A percentile compares a stretch with the other conserved stretches of the same genome.
These are phyloP conservation scores for Cryptomyrus ogoouensis DNA, from an alignment of 2,113 vertebrate species.

Conservation along the genomic window DNA sequence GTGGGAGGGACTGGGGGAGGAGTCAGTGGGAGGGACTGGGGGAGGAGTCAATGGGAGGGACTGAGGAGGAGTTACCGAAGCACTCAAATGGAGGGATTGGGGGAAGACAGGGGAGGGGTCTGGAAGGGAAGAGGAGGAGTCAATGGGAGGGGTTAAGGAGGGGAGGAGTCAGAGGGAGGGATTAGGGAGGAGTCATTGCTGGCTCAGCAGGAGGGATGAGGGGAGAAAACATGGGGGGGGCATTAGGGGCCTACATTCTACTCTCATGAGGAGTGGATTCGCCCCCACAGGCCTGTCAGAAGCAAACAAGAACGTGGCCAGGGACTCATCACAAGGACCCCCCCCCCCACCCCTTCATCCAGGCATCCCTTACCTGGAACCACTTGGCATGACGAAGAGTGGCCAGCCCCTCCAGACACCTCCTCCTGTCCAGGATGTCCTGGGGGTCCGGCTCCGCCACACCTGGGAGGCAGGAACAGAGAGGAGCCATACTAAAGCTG, in stretches of 20 bases:
- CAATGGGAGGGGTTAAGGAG: too few species aligned
- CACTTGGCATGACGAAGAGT: slow-evolving; percentile 74
- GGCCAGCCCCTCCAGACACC: slow-evolving; percentile 68
- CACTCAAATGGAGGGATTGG: too few species aligned
- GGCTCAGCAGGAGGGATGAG: not conserved
- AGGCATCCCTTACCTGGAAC: slow-evolving; percentile 68
- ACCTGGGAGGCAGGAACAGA: slow-evolving; percentile 12
- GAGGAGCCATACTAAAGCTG: not conserved
- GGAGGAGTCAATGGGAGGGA: not conserved
- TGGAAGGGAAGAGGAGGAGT: too few species aligned
- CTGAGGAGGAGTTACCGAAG: not conserved
- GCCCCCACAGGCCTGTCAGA: not conserved
- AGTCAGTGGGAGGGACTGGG: not conserved
- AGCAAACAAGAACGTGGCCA: not conserved
- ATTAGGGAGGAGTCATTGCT: too few species aligned
- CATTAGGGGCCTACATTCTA: not conserved
- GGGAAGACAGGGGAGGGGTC: too few species aligned
- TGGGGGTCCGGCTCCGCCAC: slow-evolving; percentile 47
- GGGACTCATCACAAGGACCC: not conserved
- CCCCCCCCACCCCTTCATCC: not conserved
- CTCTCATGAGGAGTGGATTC: not conserved
- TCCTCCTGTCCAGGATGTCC: slow-evolving; percentile 60
- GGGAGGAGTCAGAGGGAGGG: not conserved
- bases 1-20: not conserved
- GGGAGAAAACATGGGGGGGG: not conserved